phyloP scores from a whole-genome alignment of 2,113 vertebrate species.

The Alouatta palliata region DNA sequence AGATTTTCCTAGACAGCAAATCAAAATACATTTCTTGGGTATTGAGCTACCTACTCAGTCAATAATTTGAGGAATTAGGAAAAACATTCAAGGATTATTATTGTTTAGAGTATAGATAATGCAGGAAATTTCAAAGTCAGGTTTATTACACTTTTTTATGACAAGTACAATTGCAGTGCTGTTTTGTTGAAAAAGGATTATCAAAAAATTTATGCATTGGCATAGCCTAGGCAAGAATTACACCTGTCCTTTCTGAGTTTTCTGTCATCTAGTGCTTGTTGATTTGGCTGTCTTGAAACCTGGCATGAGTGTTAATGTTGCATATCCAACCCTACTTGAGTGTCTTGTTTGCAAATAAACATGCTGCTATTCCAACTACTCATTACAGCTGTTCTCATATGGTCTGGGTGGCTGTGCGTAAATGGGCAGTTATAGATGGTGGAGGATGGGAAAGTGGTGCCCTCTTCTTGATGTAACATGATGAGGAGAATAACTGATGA shows the following conservation, averaged over 20 bases:
- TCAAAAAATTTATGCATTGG: background rate
- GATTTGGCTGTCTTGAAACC: background rate
- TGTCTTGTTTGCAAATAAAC: background rate
- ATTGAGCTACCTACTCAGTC: background rate
- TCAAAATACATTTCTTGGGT: background rate
- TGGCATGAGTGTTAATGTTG: background rate
- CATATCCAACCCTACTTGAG: background rate
- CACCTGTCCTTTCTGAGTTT: background rate
- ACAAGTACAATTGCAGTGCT: background rate
- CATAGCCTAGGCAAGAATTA: background rate
- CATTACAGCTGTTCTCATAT: background rate
- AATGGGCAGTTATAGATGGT: background rate
- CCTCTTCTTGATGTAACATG: background rate
- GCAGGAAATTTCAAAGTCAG: background rate
- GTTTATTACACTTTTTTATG: background rate
- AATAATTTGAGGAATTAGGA: background rate
- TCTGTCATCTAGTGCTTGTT: background rate
- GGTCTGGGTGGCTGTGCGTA: background rate
- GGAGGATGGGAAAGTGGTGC: rapidly evolving
- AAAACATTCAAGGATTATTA: background rate
- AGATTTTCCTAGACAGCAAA: background rate
- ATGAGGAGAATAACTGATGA: background rate
- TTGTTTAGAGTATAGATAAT: background rate
- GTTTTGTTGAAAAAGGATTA: background rate
- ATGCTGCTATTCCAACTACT: background rate